Conservation (phyloP, 1,140 invertebrate genomes). For the Apis dorsata region DNA sequence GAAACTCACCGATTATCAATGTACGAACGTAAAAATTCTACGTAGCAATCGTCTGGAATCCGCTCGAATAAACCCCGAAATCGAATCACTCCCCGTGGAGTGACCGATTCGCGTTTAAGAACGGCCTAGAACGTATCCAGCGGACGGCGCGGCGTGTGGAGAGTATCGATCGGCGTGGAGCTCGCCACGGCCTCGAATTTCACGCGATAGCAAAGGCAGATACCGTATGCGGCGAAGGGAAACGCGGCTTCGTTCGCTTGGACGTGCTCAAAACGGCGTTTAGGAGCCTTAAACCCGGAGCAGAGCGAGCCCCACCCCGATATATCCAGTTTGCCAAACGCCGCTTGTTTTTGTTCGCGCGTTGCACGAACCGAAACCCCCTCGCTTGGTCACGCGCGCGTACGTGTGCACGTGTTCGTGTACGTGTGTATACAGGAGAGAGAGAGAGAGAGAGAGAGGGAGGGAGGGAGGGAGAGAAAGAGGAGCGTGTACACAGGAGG, state of each 20-base stretch:
- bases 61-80: neutral
- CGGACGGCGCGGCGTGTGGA: neutral
- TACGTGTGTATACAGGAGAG: neutral
- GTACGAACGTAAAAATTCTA: too few species aligned
- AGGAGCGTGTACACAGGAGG: neutral
- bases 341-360: conserved; percentile 64
- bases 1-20: too few species aligned
- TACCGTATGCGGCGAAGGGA: conserved; percentile 27
- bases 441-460: too few species aligned
- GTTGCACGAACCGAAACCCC: conserved; percentile 53
- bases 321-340: conserved; percentile 53
- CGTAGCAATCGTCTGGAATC: neutral
- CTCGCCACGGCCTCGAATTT: conserved; percentile 38
- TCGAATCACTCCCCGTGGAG: neutral
- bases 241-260: conserved; percentile 29
- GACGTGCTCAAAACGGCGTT: conserved; percentile 60
- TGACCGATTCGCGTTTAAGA: conserved; percentile 22
- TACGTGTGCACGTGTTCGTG: neutral
- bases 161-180: conserved; percentile 31
- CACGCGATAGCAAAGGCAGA: conserved; percentile 44
- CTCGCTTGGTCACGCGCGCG: conserved; percentile 37
- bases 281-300: conserved; percentile 54
- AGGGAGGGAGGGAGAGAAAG: too few species aligned
- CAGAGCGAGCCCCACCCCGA: conserved; percentile 45
- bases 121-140: conserved; percentile 15